Evolutionary conservation across 2,113 vertebrate genomes (phyloP), one percentile per base, ranked within the genome.

Genomic region (Hippolais icterina): DNA sequence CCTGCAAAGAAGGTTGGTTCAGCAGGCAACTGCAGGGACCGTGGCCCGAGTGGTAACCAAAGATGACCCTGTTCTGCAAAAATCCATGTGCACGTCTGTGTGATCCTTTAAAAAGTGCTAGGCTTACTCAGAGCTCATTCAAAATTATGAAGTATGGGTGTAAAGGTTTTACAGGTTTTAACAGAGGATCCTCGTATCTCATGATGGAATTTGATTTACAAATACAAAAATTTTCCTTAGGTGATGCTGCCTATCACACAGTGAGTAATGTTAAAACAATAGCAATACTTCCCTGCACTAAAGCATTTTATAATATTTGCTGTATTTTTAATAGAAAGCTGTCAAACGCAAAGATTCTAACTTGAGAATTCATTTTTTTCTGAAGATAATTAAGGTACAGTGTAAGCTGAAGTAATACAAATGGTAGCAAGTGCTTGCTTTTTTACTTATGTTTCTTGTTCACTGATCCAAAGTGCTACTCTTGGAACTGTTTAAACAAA

Each of bases 61-160:
- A 79, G 60, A 21, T 82, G 59, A 33, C 29, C 9, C 31, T n/a
- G 13, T 16, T 33, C 24, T 47, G 35, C 33, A 29, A 13, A 77
- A 76, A 27, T 23, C 28, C 18, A 2, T 28, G 11, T 15, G 23
- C 2, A 0, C 16, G 1, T 65, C 3, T n/a, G 7, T 42, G 11
- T 21, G 24, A 50, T 44, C 59, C 29, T 50, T 66, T 47, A 46
- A 35, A 41, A 69, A 24, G 13, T 23, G 10, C 20, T 23, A 31
- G 44, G 17, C 5, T 81, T 57, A 14, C 2, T 50, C 12, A 4
- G 10, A 14, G 63, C 27, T 54, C 0, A 0, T 49, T 49, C 35
- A 52, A 54, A 74, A 37, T 20, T 15, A 12, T 5, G 19, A 24
- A n/a, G n/a, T 5, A 2, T 5, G 1, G 20, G 6, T 80, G 18